Evolutionary conservation across 1,140 invertebrate species (phyloP), one percentile per base, ranked within the genome.

Genomic region (Drosophila mojavensis): DNA sequence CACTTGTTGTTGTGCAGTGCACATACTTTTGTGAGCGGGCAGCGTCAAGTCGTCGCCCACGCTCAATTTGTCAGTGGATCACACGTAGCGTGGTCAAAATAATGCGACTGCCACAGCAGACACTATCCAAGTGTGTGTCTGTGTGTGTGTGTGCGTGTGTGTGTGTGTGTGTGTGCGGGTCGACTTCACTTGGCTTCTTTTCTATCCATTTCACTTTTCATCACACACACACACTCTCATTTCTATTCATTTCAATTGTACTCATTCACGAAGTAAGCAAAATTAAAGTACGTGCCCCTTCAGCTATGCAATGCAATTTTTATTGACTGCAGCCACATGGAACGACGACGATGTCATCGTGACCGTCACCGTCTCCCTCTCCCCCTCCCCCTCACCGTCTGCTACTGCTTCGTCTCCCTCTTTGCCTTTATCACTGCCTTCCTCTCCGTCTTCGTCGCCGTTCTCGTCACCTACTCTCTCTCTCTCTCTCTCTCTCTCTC

Each of bases 241-340:
- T 86, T 88, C 72, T 77, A 86, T 86, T 88, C 83, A 82, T 77
- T 88, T 86, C 82, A 69, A 84, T 82, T 86, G 82, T 77, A 70
- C 82, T 88, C 83, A 79, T 82, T 86, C 82, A 86, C 82, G 82
- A 75, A 86, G 83, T 79, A 79, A 88, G 83, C 79, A 65, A 86
- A 86, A 86, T 86, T 82, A 88, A 86, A 88, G 50, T 86, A 86
- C 83, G 82, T 88, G 79, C 75, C 79, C 83, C 79, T 80, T 68
- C 71, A 68, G 72, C 63, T 54, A 79, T 82, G 80, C 81, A 67
- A 70, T 82, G 83, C 82, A 88, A 82, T 86, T 88, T 86, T 79
- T 82, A 82, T 85, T 79, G 81, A 83, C 79, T 72, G 79, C 41
- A 51, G 33, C 43, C 17, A 36, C 68, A 41, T 48, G 26, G 15